A percentile compares a stretch with the other conserved stretches of the same genome.
Conservation (phyloP, 2,888 invertebrate species). For the Diarsia mendica region DNA sequence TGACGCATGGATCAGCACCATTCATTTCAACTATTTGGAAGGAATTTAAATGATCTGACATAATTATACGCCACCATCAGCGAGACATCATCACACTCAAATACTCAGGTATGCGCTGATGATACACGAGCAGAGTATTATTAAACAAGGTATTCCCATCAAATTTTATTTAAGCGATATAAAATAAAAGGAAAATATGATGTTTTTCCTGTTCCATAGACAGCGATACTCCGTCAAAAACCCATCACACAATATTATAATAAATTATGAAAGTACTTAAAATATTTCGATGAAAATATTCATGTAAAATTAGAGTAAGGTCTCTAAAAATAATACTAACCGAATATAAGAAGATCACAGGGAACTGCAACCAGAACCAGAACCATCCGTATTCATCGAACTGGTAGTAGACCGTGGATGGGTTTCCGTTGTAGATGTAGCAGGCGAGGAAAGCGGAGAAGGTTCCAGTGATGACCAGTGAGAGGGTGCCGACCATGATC, state of each 20-base stretch:
- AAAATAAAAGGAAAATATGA: neutral
- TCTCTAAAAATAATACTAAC: slow-evolving; percentile 79
- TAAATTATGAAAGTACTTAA: neutral
- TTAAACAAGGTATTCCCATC: neutral
- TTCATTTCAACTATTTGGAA: no score
- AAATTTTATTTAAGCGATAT: neutral
- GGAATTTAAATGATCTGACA: no score
- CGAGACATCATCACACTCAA: no score
- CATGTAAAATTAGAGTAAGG: neutral
- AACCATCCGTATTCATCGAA: slow-evolving; percentile 91
- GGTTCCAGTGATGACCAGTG: slow-evolving; percentile 89
- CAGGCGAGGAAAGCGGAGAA: slow-evolving; percentile 91
- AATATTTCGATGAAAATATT: neutral
- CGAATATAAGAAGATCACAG: slow-evolving; percentile 91
- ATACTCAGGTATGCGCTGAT: neutral
- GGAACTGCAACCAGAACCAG: slow-evolving; percentile 92
- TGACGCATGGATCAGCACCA: no score
- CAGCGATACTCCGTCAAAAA: no score
- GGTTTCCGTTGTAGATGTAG: slow-evolving; percentile 92
- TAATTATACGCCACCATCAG: no score
- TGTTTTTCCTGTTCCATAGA: slow-evolving; percentile 17
- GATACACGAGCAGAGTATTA: neutral
- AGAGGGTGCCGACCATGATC: slow-evolving; percentile 91
- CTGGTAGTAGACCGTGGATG: slow-evolving; percentile 91
- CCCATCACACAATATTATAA: neutral